Evolutionary conservation across 2,888 invertebrate species (phyloP).

Genomic region (Operophtera brumata): DNA sequence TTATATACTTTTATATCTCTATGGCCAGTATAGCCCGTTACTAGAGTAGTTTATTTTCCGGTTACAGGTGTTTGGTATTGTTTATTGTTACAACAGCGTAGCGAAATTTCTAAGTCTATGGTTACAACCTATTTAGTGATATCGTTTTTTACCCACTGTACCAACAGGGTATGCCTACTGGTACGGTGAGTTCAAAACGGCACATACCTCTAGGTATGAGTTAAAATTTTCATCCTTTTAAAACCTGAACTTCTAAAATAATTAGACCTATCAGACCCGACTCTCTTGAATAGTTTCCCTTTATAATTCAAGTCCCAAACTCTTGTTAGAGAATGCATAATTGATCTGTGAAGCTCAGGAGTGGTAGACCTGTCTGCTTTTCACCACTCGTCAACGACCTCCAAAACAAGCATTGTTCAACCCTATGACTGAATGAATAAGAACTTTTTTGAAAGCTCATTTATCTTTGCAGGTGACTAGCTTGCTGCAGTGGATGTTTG

Average conservation of each 20-base stretch:
- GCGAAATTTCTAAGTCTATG: no score
- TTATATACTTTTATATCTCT: no score
- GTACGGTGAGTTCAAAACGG: no score
- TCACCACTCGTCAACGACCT: constrained; percentile 15
- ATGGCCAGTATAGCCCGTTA: no score
- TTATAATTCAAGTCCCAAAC: constrained; percentile 52
- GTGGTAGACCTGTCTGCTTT: constrained; percentile 39
- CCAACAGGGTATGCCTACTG: no score
- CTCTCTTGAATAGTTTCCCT: constrained; percentile 40
- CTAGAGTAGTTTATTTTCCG: no score
- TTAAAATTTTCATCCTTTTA: no score
- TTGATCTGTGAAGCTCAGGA: constrained; percentile 51
- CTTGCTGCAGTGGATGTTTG: constrained; percentile 19
- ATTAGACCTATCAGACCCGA: constrained; percentile 42
- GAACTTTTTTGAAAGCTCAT: neutral
- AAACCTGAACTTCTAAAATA: neutral
- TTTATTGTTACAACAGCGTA: no score
- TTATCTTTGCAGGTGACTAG: constrained; percentile 9
- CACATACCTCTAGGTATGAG: no score
- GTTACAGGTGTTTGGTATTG: no score
- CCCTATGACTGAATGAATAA: constrained; percentile 17
- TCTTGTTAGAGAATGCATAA: constrained; percentile 58
- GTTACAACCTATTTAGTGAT: no score
- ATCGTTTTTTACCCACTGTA: no score
- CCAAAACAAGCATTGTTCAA: constrained; percentile 20